Base-by-base conservation (phyloP, 2,888 invertebrate genomes). In the Notocelia uddmanniana region DNA sequence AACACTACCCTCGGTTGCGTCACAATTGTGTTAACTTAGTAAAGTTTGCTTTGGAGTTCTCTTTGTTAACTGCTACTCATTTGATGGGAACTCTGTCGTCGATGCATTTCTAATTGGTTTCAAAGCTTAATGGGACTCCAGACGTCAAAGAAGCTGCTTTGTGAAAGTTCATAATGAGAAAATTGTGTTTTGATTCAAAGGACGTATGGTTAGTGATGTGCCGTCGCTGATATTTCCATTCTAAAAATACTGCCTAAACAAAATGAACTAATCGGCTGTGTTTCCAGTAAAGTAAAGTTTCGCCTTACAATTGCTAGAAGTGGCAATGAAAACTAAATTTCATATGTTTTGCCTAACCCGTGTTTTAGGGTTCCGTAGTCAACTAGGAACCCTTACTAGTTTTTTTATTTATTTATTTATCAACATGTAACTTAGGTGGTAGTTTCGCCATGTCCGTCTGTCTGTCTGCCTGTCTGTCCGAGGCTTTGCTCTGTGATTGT, bases 21-120 rank as follows among this genome's bases (percentile, higher is more conserved):
- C 50, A 41, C 50, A 48, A 52, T 54, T 52, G 8, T 37, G 34
- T 19, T 45, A 48, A 21, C 31, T 48, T 54, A 45, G 41, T 34
- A 41, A 31, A 54, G 45, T 45, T 55, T 23, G 55, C 19, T 55
- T 52, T 26, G 34, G n/a, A 55, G 18, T 55, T 54, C 23, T 18
- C 13, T 23, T 41, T 57, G 45, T 52, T 37, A 19, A 31, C 34
- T 15, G 15, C 26, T 21, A 19, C 18, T n/a, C 57, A 13, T 37
- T 59, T 41, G 41, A 15, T 41, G 41, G 21, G n/a, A 34, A 58
- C 41, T 60, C n/a, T 13, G 13, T 54, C 18, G 15, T 41, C 50
- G 55, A 58, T 59, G 58, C 68, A 59, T 23, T 59, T 19, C 67
- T 50, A 48, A 48, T 50, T 37, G 58, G 31, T 26, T 37, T 18